phyloP scores from a whole-genome alignment of 2,797 vertebrate species.

The Antennarius maculatus region DNA sequence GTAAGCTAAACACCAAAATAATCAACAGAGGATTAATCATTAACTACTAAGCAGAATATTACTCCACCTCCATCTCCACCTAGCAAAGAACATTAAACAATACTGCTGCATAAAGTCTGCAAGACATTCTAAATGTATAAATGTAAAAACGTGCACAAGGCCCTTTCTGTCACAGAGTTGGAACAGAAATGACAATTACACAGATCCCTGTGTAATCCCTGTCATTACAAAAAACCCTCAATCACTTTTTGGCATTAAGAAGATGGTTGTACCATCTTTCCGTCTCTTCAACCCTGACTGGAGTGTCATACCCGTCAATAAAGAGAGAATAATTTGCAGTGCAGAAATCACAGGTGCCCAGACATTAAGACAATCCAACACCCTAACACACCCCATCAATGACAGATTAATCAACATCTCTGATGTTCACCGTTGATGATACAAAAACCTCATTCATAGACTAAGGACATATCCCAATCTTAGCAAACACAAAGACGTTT shows the following conservation, averaged over 20 bases:
- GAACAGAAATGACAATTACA: conserved; percentile 54
- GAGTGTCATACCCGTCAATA: conserved; percentile 12
- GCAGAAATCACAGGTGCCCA: conserved; percentile 24
- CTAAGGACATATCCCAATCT: conserved; percentile 31
- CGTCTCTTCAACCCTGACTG: conserved; percentile 31
- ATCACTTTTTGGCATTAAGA: conserved; percentile 49
- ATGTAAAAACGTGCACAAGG: conserved; percentile 14
- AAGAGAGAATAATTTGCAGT: conserved; percentile 33
- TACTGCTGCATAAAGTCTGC: not conserved
- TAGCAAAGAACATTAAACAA: conserved; percentile 17
- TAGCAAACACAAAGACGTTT: conserved; percentile 19
- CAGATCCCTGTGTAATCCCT: conserved; percentile 63
- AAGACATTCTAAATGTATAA: conserved; percentile 2
- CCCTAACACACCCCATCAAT: conserved; percentile 9
- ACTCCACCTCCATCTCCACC: conserved; percentile 18
- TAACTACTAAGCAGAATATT: conserved; percentile 33
- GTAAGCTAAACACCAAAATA: conserved; percentile 11
- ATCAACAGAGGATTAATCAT: conserved; percentile 38
- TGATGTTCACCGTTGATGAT: conserved; percentile 21
- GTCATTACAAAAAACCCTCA: conserved; percentile 48
- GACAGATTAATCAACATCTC: conserved; percentile 30
- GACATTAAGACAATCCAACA: conserved; percentile 19
- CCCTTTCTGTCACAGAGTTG: conserved; percentile 19
- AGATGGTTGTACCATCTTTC: conserved; percentile 24
- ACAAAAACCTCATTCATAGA: conserved; percentile 49